phyloP scores from a whole-genome alignment of 2,888 invertebrate genomes.

The Heliconius aoede region DNA sequence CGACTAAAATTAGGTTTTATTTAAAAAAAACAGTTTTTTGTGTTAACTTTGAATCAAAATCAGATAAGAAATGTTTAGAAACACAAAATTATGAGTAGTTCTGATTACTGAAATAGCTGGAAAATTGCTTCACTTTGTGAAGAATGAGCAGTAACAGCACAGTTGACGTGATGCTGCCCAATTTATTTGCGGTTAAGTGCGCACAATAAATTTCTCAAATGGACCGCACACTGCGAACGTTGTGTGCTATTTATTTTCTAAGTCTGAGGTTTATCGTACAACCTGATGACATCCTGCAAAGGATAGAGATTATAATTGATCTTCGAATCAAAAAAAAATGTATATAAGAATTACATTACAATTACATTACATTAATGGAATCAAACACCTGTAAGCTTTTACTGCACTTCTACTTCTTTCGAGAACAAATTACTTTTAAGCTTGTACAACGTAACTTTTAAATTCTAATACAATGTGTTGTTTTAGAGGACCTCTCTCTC shows the following conservation, averaged over 20 bases:
- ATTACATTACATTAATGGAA: too few relatives aligned
- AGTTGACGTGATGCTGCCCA: conserved; percentile 73
- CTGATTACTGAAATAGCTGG: conserved; percentile 53
- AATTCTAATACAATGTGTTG: too few relatives aligned
- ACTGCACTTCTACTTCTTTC: too few relatives aligned
- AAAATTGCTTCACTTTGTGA: conserved; percentile 56
- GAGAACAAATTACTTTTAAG: too few relatives aligned
- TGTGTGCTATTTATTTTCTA: conserved; percentile 79
- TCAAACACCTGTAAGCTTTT: too few relatives aligned
- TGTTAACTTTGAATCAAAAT: neutral
- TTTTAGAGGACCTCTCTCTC: too few relatives aligned
- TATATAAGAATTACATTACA: too few relatives aligned
- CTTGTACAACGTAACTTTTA: too few relatives aligned
- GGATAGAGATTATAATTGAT: conserved; percentile 35
- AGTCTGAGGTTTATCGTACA: conserved; percentile 53
- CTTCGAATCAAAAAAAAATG: neutral
- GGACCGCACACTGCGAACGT: conserved; percentile 77
- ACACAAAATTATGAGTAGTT: conserved; percentile 22
- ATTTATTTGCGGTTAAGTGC: conserved; percentile 83
- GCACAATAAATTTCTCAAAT: conserved; percentile 82
- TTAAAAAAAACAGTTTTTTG: neutral
- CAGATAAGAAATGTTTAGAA: conserved; percentile 7
- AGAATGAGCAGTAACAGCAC: conserved; percentile 59
- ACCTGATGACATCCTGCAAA: conserved; percentile 44
- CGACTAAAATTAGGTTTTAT: too few relatives aligned